Base-by-base conservation (phyloP, 1,140 invertebrate genomes). In the Potamilus streckersoni region DNA sequence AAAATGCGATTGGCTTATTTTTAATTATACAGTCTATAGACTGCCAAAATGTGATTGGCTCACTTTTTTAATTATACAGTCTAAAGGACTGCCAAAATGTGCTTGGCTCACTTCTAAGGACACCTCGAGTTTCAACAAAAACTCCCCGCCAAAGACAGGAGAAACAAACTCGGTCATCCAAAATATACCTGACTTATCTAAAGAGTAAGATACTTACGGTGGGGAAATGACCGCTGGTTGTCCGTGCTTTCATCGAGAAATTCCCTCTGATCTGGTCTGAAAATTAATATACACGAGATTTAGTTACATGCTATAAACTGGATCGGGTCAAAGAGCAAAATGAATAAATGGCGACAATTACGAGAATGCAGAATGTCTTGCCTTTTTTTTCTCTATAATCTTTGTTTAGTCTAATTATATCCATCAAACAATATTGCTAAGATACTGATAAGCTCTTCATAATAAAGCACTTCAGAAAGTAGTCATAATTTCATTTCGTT, bases 231-330 rank as follows among this genome's bases (percentile, higher is more conserved):
- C 68, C 86, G 82, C 62, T 83, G 80, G 65, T 79, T 79, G 56
- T 85, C 83, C 55, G 80, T 63, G 6, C 71, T 70, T 15, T 86
- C 86, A 17, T 87, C 86, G 16, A 83, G 70, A 69, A 82, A 84
- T 56, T 87, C 86, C 72, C 83, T 77, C 63, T 85, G 83, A 15
- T 87, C 85, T 19, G 86, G 86, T 72, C 86, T 87, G 80, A 59
- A 81, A 82, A 56, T 71, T 70, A 65, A 61, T 68, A 63, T 49
- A 68, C 63, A 49, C 38, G 23, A 65, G n/a, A 31, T n/a, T n/a
- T 20, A 66, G 6, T 20, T 66, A 23, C 17, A 66, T 17, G 13
- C 17, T 17, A 31, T 66, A n/a, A 31, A 20, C n/a, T 66, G 5
- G 17, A 31, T 31, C 56, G 57, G 64, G 17, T 66, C n/a, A 11